Evolutionary conservation across 2,888 invertebrate species (phyloP), one percentile per base, ranked within the genome.

Genomic region (Diarsia mendica): DNA sequence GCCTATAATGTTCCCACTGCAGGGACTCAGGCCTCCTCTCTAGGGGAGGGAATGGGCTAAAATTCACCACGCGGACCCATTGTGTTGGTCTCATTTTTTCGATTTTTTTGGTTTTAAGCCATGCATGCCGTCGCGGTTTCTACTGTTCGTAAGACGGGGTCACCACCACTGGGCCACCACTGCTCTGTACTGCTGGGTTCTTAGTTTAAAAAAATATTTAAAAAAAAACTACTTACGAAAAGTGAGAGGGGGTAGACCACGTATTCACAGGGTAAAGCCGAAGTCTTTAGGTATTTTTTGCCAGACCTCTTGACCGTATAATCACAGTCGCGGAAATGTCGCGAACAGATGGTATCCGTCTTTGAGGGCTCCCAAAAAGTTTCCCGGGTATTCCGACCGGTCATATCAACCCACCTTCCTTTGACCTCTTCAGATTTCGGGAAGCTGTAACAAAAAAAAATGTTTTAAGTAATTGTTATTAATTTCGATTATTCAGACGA

Each of bases 251-350:
- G 13, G 2, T 83, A 83, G 0, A 85, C 72, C 0, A 83, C 73
- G 3, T 77, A 71, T 15, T 83, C 83, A 44, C 85, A 85, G 0
- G 83, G 83, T 0, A 81, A 33, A 0, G 83, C 83, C 0, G 48
- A 20, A 0, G n/a, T 60, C 33, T 77, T 83, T 3, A 83, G 3
- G 1, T 83, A 74, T 0, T 60, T 28, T 0, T 67, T 68, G 0
- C 70, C 82, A 0, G 83, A 83, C 6, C 83, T 8, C 11, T 81
- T 73, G 0, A 81, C 15, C 0, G 39, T n/a, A 0, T 73, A 83
- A 3, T 83, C 83, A 0, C 0, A 64, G 0, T 83, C 83, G 0
- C 83, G 23, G 3, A 83, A 83, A 0, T 83, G 83, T 0, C 53
- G 68, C 0, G 82, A 81, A 3, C 83, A 83, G 0, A 83, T 2